Conservation (phyloP, 2,888 invertebrate genomes). For the Drosophila percnosoma region DNA sequence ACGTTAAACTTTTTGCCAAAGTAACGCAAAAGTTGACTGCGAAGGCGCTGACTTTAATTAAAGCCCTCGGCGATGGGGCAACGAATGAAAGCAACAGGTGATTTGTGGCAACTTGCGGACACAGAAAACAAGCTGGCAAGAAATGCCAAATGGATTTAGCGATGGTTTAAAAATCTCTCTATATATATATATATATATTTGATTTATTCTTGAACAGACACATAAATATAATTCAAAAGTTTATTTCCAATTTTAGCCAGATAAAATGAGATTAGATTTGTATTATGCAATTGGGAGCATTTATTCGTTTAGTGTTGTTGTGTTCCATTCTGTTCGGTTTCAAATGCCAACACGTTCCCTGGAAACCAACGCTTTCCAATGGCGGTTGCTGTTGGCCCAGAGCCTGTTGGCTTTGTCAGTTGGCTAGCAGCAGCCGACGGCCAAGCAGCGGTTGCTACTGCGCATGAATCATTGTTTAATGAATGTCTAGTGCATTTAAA, state of each 20-base stretch:
- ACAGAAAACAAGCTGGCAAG: not conserved
- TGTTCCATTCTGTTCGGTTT: conserved; percentile 43
- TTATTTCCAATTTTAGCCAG: conserved; percentile 32
- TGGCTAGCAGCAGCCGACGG: conserved; percentile 49
- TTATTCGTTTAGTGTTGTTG: conserved; percentile 28
- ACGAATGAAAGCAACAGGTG: conserved; percentile 63
- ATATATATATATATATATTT: not conserved
- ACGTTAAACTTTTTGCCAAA: conserved; percentile 56
- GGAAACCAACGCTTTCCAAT: conserved; percentile 26
- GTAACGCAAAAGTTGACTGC: conserved; percentile 57
- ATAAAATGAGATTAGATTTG: conserved; percentile 36
- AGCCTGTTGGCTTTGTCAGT: conserved; percentile 11
- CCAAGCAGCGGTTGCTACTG: conserved; percentile 23
- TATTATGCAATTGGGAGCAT: conserved; percentile 65
- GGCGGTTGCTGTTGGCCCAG: conserved; percentile 3
- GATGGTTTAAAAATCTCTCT: not conserved
- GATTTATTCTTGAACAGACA: not conserved
- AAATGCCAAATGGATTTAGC: not conserved
- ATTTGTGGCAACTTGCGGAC: conserved; percentile 31
- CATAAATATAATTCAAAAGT: conserved; percentile 32
- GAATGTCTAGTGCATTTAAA: not conserved
- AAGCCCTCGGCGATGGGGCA: conserved; percentile 27
- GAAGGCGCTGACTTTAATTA: conserved; percentile 59
- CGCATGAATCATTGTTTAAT: conserved; percentile 44
- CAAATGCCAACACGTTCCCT: conserved; percentile 62